Base-by-base conservation (phyloP, 2,888 invertebrate species). In the Nebria salina region DNA sequence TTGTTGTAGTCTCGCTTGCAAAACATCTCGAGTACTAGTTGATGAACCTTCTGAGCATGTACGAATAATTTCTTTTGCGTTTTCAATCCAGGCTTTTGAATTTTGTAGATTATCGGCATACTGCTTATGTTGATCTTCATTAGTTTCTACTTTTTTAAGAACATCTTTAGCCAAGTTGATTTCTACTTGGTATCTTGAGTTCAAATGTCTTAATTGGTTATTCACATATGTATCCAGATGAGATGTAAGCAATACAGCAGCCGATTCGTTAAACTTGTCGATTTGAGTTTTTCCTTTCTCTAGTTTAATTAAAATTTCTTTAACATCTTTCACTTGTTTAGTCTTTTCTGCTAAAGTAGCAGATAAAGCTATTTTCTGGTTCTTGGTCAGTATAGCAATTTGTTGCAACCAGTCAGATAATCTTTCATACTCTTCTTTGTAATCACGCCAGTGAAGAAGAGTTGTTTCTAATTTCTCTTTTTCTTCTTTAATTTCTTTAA, bases 381-480 rank as follows among this genome's bases (percentile, higher is more conserved):
- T 96, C 87, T 97, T 97, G 11, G 97, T 95, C 8, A 97, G 91
- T 85, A 97, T 96, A 85, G 97, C 97, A 86, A 96, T 96, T 88
- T 97, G 97, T 86, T 97, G 97, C 43, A 97, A 88, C 97, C 97
- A 97, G 87, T 97, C 97, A 76, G 96, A 96, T 15, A 97, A 89
- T 82, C 96, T 92, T 87, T 97, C 97, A 86, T 96, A 97, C 88
- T 97, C 97, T 86, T 97, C 97, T 88, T 97, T 97, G 89, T 96
- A 97, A 83, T 96, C 95, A 79, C 96, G 92, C 95, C 97, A 96
- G 86, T 96, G 95, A 77, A 92, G 91, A 82, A 97, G 92, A 2
- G 95, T 96, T 2, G 93, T 92, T 89, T 96, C 96, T 25, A 97
- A 88, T 87, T 95, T 94, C 84, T 93, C 94, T 86, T 97, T 96